phyloP scores from a whole-genome alignment of 2,797 vertebrate species.

The Crenuchus spilurus region DNA sequence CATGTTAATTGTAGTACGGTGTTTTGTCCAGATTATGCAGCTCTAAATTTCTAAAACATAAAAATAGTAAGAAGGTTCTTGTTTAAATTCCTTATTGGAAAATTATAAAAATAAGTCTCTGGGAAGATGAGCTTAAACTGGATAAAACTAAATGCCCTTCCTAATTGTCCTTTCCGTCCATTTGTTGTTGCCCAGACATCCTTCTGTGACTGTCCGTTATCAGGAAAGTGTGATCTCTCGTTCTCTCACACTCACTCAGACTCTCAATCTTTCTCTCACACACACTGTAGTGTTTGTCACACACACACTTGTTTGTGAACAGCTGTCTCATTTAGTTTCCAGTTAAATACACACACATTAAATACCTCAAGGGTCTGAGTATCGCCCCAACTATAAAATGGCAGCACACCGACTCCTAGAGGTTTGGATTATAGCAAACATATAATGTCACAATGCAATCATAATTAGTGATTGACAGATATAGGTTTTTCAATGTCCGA shows the following conservation, averaged over 20 bases:
- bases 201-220: background rate
- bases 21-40: background rate
- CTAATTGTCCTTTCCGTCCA: background rate
- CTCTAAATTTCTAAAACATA: background rate
- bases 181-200: background rate
- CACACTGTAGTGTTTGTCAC: background rate
- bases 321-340: conserved; percentile 1
- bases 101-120: conserved; percentile 15
- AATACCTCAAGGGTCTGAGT: background rate
- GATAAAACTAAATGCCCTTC: background rate
- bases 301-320: background rate
- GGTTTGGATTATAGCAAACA: no score
- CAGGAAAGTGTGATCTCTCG: background rate
- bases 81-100: background rate
- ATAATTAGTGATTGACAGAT: no score
- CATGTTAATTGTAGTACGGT: background rate
- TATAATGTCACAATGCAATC: no score
- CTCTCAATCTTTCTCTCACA: background rate
- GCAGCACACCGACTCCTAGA: no score
- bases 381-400: no score
- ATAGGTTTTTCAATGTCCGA: no score
- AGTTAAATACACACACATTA: background rate
- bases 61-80: background rate
- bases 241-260: background rate
- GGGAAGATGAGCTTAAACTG: conserved; percentile 1